Evolutionary conservation across 2,113 vertebrate genomes (phyloP).

Genomic region (Dromaius novaehollandiae): DNA sequence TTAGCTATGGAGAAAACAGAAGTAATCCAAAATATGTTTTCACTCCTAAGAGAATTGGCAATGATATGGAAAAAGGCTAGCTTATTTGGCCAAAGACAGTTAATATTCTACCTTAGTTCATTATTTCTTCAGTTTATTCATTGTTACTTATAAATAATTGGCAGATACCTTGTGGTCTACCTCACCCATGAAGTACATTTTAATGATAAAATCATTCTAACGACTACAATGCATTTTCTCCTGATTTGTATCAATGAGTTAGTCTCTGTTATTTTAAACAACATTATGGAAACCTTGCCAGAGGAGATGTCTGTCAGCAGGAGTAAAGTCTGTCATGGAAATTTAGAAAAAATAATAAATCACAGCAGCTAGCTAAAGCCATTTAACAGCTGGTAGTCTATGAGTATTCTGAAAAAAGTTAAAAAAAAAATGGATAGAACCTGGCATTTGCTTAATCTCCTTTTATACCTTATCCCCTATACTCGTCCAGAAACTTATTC

Average conservation of each 20-base stretch:
- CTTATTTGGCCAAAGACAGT: background rate
- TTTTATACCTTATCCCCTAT: background rate
- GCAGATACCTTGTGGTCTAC: background rate
- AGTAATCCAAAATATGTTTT: background rate
- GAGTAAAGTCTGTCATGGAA: background rate
- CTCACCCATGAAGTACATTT: background rate
- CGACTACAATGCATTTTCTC: background rate
- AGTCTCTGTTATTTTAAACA: background rate
- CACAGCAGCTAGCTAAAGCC: background rate
- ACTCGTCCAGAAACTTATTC: background rate
- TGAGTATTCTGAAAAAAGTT: background rate
- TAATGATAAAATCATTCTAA: background rate
- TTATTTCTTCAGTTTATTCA: background rate
- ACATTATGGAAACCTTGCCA: background rate
- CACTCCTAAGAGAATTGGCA: background rate
- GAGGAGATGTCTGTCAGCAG: constrained; percentile 1
- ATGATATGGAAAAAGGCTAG: background rate
- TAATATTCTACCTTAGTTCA: background rate
- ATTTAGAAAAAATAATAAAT: background rate
- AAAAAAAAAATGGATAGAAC: accelerated
- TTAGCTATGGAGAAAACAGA: background rate
- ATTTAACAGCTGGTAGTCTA: background rate
- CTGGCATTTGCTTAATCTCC: background rate
- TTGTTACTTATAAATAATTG: background rate
- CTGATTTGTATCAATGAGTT: background rate